phyloP scores from a whole-genome alignment of 2,888 invertebrate species.

The Macroteleia sp. region DNA sequence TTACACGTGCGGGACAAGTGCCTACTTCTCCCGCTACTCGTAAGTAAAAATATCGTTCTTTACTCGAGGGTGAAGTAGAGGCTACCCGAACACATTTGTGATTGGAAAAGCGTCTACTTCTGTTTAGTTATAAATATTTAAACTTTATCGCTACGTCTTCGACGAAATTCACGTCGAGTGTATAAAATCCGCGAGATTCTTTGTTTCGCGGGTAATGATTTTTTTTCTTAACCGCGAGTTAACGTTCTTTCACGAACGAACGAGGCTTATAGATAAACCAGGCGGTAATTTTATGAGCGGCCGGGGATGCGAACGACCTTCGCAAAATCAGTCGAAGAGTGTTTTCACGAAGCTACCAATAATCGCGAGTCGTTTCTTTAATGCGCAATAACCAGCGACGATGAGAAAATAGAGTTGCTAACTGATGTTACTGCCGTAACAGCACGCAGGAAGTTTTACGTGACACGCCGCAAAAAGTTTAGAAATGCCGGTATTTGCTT shows the following conservation, averaged over 20 bases:
- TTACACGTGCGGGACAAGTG: no score
- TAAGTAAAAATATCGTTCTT: no score
- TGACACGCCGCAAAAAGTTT: constrained; percentile 50
- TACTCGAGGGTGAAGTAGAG: no score
- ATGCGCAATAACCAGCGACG: constrained; percentile 56
- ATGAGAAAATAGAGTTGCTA: constrained; percentile 63
- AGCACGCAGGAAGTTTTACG: constrained; percentile 37
- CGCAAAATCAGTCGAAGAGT: constrained; percentile 53
- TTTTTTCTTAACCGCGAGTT: constrained; percentile 54
- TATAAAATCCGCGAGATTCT: constrained; percentile 8
- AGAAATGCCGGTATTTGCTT: constrained; percentile 50
- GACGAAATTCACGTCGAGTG: constrained; percentile 19
- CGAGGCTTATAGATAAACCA: constrained; percentile 40
- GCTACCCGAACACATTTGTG: no score
- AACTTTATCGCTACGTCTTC: constrained; percentile 22
- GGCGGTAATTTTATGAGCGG: constrained; percentile 55
- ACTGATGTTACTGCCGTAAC: constrained; percentile 53
- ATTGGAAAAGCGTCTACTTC: no score
- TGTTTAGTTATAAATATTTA: constrained; percentile 42
- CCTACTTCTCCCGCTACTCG: no score
- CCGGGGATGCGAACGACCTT: constrained; percentile 43
- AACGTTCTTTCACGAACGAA: constrained; percentile 46
- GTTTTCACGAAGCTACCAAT: constrained; percentile 54
- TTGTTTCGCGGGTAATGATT: constrained; percentile 48
- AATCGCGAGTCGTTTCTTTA: constrained; percentile 53